phyloP scores from a whole-genome alignment of 2,888 invertebrate genomes.

The Euproctis similis region DNA sequence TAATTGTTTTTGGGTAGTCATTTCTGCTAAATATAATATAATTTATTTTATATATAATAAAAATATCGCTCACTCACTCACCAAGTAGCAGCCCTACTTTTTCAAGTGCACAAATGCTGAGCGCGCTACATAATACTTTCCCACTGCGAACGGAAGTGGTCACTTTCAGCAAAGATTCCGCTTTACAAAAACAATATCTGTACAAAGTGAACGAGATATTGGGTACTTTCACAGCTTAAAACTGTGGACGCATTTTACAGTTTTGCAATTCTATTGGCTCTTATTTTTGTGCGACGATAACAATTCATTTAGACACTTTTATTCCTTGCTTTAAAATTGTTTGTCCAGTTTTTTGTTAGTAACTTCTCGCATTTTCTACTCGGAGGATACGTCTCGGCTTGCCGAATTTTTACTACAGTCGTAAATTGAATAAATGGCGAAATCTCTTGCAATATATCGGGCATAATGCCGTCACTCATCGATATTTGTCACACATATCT shows the following conservation, averaged over 20 bases:
- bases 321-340: too few relatives aligned
- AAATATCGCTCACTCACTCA: conserved; percentile 13
- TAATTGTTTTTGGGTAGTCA: too few relatives aligned
- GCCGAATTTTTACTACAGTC: too few relatives aligned
- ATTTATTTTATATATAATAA: background rate
- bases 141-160: conserved; percentile 47
- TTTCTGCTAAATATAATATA: too few relatives aligned
- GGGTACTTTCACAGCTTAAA: conserved; percentile 24
- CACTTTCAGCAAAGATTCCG: conserved; percentile 38
- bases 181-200: conserved; percentile 34
- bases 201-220: conserved; percentile 31
- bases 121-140: conserved; percentile 48
- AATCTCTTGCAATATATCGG: too few relatives aligned
- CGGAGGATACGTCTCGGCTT: too few relatives aligned
- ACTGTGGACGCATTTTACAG: conserved; percentile 21
- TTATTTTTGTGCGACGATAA: conserved; percentile 15
- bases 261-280: conserved; percentile 20
- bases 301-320: conserved; percentile 13
- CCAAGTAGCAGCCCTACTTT: conserved; percentile 18
- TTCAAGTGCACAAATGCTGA: conserved; percentile 49
- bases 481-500: too few relatives aligned
- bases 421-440: too few relatives aligned
- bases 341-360: too few relatives aligned
- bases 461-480: too few relatives aligned
- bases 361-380: too few relatives aligned